Base-by-base conservation (phyloP, 2,888 invertebrate species). In the Nematopogon swammerdamellus region DNA sequence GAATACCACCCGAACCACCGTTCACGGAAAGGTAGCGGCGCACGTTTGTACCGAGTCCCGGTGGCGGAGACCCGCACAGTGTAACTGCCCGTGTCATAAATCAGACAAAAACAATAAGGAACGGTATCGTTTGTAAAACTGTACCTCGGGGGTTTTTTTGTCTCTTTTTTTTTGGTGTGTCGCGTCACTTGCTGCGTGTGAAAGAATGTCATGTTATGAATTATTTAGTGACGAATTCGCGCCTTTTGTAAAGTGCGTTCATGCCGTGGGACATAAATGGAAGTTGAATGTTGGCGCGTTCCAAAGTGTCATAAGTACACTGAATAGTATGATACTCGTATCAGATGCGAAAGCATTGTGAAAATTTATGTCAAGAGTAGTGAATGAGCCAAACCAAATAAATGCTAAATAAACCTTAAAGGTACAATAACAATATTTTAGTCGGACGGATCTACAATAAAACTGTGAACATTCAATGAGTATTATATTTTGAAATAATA, bases 111-210 rank as follows among this genome's bases (percentile, higher is more conserved):
- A 60, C 58, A 63, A 65, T 62, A 64, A 64, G 14, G 59, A 73
- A 76, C 77, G 75, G 77, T 65, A 77, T 54, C 61, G 58, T 74
- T 75, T 73, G 77, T 76, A 62, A 65, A 72, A 70, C 69, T 65
- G 70, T 69, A 61, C 60, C 58, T 59, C 45, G 56, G 57, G 55
- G 53, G 55, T 65, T 67, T 68, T 68, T 68, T 63, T 49, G n/a
- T 46, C 49, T 44, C 36, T 48, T 18, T 18, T 17, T 18, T 45
- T 17, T 18, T 18, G 17, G 11, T 8, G 45, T 45, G 45, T 17
- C 18, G 18, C 17, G 45, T 18, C 45, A 45, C 20, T 19, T 18
- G 10, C 8, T 36, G 36, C 36, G 36, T 36, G 36, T 14, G 36
- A 36, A 36, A 36, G 36, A 36, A 36, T 36, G 36, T 36, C 36